A percentile compares a stretch with the other conserved stretches of the same genome.
Evolutionary conservation across 2,797 vertebrate genomes (phyloP).

Genomic region (Spea hammondii): DNA sequence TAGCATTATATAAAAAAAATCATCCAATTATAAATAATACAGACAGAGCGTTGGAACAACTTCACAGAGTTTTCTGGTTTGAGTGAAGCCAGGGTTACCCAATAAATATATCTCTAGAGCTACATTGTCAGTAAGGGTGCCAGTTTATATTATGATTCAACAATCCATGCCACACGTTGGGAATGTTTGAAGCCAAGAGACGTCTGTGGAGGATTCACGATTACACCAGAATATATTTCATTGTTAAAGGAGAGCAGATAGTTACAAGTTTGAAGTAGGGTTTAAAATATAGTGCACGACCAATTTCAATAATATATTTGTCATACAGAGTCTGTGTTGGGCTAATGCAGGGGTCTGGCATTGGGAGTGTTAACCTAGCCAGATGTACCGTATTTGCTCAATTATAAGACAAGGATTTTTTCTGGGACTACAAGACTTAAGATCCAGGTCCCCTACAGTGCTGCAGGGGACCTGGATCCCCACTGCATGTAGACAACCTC

Average conservation of each 20-base stretch:
- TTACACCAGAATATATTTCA: neutral
- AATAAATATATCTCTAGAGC: slow-evolving; percentile 40
- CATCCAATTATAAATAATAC: slow-evolving; percentile 40
- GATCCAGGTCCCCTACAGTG: too few relatives aligned
- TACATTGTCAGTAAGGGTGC: slow-evolving; percentile 37
- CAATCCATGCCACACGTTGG: slow-evolving; percentile 30
- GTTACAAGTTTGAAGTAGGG: too few relatives aligned
- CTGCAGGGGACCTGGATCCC: too few relatives aligned
- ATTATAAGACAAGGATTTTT: too few relatives aligned
- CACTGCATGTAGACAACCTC: too few relatives aligned
- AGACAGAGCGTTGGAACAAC: slow-evolving; percentile 44
- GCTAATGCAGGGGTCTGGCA: too few relatives aligned
- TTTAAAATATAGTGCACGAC: too few relatives aligned
- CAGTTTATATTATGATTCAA: slow-evolving; percentile 12
- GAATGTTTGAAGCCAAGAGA: slow-evolving; percentile 13
- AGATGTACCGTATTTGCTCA: too few relatives aligned
- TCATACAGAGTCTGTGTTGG: too few relatives aligned
- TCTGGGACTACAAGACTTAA: too few relatives aligned
- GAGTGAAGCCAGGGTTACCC: slow-evolving; percentile 43
- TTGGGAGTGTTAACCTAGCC: too few relatives aligned
- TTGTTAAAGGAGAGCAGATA: neutral
- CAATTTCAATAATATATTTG: too few relatives aligned
- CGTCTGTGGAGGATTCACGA: neutral
- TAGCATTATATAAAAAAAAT: slow-evolving; percentile 40
- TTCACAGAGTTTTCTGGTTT: slow-evolving; percentile 40